Evolutionary conservation across 2,113 vertebrate genomes (phyloP), one percentile per base, ranked within the genome.

Genomic region (Ameiurus melas): DNA sequence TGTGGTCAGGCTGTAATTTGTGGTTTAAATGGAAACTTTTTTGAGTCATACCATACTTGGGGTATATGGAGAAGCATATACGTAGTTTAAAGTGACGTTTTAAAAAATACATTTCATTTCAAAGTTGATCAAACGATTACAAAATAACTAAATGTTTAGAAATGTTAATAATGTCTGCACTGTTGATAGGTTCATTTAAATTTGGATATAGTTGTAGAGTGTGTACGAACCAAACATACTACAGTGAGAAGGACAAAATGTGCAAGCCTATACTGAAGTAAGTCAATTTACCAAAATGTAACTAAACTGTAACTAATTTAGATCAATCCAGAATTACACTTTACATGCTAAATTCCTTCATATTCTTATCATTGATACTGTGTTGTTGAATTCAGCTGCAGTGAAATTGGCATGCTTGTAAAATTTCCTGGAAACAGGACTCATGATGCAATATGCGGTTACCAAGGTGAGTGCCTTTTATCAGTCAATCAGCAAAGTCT

Each of bases 391-490:
- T 85, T 84, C 88, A 92, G 89, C 58, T 92, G 91, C 70, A 75
- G 43, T 8, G 47, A 80, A 27, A 1, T 20, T 71, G 91, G 86
- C 2, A 71, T 89, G 30, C 17, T 0, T 10, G 25, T 27, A 36
- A 30, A 82, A 19, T 92, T 91, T 43, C 39, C 87, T 60, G 90
- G 91, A 78, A 92, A 92, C 83, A 86, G 4, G 20, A 92, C 90
- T 20, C 88, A 90, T 36, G 88, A 90, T 55, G 47, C 88, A 51
- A 62, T 1, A 43, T 91, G 91, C 81, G 51, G 17, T 22, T 9
- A 25, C 12, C 43, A 64, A 79, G 87, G 90, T 90, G 17, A 78
- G 92, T 91, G 55, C 16, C 33, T 43, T 82, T 91, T 77, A 82
- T 71, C 57, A 62, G 27, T 62, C 39, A 25, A 57, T 39, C 51